Conservation (phyloP, 2,888 invertebrate species). For the Neoaliturus tenellus region DNA sequence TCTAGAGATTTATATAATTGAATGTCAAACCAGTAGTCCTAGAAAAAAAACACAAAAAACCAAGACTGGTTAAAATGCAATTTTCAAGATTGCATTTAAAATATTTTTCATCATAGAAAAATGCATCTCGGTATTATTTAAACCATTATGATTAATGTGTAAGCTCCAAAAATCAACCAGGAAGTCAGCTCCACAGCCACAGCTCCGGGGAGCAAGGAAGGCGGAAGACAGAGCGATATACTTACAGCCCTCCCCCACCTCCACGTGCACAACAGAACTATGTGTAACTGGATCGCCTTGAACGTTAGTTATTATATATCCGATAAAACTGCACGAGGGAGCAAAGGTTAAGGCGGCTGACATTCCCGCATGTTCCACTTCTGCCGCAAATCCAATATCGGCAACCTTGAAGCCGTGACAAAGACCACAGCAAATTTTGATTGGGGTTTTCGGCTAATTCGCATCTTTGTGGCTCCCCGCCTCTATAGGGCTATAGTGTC, state of each 20-base stretch:
- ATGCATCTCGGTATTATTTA: too few relatives aligned
- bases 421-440: conserved; percentile 45
- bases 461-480: neutral
- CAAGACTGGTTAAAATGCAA: too few relatives aligned
- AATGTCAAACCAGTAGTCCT: too few relatives aligned
- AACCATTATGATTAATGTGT: too few relatives aligned
- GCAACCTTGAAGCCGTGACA: conserved; percentile 31
- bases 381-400: conserved; percentile 48
- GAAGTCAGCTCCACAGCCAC: neutral
- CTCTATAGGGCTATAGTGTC: neutral
- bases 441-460: conserved; percentile 45
- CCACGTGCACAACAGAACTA: conserved; percentile 15
- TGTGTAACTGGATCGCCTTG: conserved; percentile 43
- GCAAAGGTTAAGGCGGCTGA: conserved; percentile 44
- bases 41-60: too few relatives aligned
- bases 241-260: neutral
- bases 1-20: too few relatives aligned
- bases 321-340: neutral
- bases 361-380: conserved; percentile 46
- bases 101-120: too few relatives aligned
- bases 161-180: neutral
- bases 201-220: neutral
- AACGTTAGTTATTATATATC: conserved; percentile 30
- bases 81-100: too few relatives aligned
- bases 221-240: neutral